phyloP scores from a whole-genome alignment of 1,140 invertebrate species.

The Cylas formicarius region DNA sequence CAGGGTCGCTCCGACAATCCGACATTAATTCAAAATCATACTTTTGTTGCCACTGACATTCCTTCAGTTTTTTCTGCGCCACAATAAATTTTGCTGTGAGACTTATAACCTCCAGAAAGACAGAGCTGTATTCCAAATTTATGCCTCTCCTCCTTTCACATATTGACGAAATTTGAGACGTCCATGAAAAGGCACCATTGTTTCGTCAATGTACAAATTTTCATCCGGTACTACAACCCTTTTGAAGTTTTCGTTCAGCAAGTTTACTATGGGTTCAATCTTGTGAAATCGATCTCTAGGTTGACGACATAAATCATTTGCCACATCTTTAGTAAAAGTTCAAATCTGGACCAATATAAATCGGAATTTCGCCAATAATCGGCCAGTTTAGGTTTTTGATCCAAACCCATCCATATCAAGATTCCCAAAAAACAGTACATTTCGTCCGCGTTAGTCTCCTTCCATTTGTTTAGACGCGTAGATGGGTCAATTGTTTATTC shows the following conservation, averaged over 20 bases:
- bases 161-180: conserved; percentile 2
- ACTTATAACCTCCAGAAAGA: too few species aligned
- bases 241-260: conserved; percentile 25
- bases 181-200: conserved; percentile 3
- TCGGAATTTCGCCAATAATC: conserved; percentile 11
- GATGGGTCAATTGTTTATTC: conserved; percentile 13
- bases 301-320: conserved; percentile 23
- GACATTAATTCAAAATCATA: too few species aligned
- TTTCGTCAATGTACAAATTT: conserved; percentile 32
- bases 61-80: too few species aligned
- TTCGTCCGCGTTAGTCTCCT: background rate
- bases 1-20: too few species aligned
- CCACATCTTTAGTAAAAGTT: conserved; percentile 21
- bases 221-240: conserved; percentile 16
- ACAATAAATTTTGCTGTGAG: too few species aligned
- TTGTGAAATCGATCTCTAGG: conserved; percentile 18
- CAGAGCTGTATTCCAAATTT: too few species aligned
- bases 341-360: conserved; percentile 13
- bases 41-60: too few species aligned
- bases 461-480: conserved; percentile 9
- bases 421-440: conserved; percentile 15
- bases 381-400: too few species aligned
- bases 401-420: conserved; percentile 15
- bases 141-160: too few species aligned
- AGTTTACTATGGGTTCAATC: conserved; percentile 18